These are phyloP conservation scores for Shinisaurus crocodilurus DNA, from an alignment of 2,113 vertebrate species.

Conservation along the genomic window DNA sequence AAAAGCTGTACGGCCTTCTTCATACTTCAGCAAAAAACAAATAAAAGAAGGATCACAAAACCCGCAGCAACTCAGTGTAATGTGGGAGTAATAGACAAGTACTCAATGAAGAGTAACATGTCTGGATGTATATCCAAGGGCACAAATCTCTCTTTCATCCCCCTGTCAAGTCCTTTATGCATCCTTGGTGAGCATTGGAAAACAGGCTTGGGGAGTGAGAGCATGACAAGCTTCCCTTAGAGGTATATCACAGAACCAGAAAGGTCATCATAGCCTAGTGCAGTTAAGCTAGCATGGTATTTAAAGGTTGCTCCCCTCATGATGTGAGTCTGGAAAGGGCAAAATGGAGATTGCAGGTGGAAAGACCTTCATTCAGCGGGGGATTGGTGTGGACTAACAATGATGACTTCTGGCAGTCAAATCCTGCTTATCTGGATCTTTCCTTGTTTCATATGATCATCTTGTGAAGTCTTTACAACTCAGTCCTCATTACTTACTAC, in stretches of 20 bases:
- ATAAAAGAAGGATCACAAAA: background rate
- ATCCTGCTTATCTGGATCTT: background rate
- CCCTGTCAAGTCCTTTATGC: conserved; percentile 4
- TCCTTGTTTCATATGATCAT: background rate
- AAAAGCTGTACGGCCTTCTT: background rate
- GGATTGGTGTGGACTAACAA: background rate
- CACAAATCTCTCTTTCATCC: conserved; percentile 12
- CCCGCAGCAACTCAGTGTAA: background rate
- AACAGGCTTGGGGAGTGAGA: background rate
- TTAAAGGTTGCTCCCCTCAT: conserved; percentile 38
- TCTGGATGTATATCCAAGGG: background rate
- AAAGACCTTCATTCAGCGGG: background rate
- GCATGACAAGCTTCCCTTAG: conserved; percentile 14
- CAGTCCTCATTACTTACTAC: background rate
- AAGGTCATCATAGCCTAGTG: conserved; percentile 29
- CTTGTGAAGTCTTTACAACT: background rate
- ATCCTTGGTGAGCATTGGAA: background rate
- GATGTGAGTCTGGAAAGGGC: conserved; percentile 26
- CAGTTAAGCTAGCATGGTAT: conserved; percentile 20
- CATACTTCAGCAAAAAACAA: background rate
- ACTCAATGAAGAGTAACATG: background rate
- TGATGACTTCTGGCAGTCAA: background rate
- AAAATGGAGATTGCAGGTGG: conserved; percentile 8
- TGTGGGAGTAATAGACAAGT: background rate
- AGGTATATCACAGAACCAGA: conserved; percentile 19